Conservation (phyloP, 2,888 invertebrate species). For the Cacoxenus indagator region DNA sequence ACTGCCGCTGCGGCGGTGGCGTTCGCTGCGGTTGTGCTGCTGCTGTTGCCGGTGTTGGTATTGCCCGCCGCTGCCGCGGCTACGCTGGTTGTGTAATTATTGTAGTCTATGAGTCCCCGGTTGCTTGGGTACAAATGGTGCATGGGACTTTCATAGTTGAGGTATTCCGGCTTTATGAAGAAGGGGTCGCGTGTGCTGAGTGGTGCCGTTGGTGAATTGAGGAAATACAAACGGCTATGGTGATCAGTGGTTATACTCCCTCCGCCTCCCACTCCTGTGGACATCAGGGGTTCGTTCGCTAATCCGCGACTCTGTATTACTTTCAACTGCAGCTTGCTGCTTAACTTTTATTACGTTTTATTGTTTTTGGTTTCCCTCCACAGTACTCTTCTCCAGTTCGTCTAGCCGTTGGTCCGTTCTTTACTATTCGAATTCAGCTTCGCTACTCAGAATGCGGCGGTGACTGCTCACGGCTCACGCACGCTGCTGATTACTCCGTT, state of each 20-base stretch:
- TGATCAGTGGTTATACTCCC: conserved; percentile 69
- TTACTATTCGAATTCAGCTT: not conserved
- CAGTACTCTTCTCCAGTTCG: too few relatives aligned
- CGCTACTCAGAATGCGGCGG: not conserved
- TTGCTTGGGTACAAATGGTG: conserved; percentile 67
- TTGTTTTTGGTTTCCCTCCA: not conserved
- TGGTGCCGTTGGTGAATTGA: conserved; percentile 65
- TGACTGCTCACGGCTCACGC: not conserved
- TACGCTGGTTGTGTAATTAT: conserved; percentile 57
- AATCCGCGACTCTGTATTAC: conserved; percentile 49
- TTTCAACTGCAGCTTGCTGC: conserved; percentile 26
- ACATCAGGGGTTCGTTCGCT: conserved; percentile 62
- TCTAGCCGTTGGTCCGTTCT: too few relatives aligned
- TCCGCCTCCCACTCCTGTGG: conserved; percentile 69
- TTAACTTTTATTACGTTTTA: not conserved
- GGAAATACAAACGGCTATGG: conserved; percentile 67
- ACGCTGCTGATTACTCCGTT: too few relatives aligned
- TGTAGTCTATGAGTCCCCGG: conserved; percentile 65
- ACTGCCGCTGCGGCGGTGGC: conserved; percentile 44
- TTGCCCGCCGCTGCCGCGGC: conserved; percentile 50
- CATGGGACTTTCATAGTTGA: conserved; percentile 68
- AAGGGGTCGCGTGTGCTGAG: conserved; percentile 64
- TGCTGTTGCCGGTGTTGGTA: conserved; percentile 39
- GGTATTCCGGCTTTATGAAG: conserved; percentile 67
- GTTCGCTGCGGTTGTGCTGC: conserved; percentile 33